phyloP scores from a whole-genome alignment of 2,113 vertebrate genomes.

The Podiceps cristatus region DNA sequence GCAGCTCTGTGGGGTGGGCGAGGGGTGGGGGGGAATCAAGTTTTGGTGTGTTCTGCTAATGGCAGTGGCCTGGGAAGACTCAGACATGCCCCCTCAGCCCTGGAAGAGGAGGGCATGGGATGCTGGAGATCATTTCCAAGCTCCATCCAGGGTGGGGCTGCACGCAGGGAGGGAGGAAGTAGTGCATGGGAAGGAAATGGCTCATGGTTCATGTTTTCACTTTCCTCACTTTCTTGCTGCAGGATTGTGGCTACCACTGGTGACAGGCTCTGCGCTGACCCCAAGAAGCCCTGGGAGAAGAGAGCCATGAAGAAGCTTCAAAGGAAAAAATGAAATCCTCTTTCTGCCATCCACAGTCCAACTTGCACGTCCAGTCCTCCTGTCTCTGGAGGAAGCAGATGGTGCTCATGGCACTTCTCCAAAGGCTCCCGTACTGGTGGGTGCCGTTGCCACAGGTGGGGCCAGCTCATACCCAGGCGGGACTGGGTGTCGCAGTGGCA shows the following conservation, averaged over 20 bases:
- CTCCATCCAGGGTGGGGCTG: not conserved
- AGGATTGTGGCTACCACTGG: not conserved
- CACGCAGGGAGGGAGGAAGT: not conserved
- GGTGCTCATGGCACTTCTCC: fast-evolving
- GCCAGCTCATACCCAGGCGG: fast-evolving
- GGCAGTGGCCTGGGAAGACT: not conserved
- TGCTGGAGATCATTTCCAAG: not conserved
- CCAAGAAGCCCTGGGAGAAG: not conserved
- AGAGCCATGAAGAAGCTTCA: fast-evolving
- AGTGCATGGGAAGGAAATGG: not conserved
- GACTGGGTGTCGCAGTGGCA: not conserved
- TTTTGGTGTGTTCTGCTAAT: not conserved
- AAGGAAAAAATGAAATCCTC: not conserved
- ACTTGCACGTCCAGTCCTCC: fast-evolving
- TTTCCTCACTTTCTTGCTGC: not conserved
- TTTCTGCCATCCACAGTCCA: not conserved
- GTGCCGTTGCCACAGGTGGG: fast-evolving
- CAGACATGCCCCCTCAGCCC: not conserved
- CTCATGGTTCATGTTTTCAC: not conserved
- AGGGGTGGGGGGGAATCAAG: fast-evolving
- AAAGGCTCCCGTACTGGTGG: fast-evolving
- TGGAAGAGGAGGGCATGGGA: not conserved
- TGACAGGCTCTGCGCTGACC: fast-evolving
- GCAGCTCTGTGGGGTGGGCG: not conserved
- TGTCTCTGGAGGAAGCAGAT: fast-evolving